These are phyloP conservation scores for Calameuta filiformis DNA, from an alignment of 2,888 invertebrate species.

Conservation along the genomic window DNA sequence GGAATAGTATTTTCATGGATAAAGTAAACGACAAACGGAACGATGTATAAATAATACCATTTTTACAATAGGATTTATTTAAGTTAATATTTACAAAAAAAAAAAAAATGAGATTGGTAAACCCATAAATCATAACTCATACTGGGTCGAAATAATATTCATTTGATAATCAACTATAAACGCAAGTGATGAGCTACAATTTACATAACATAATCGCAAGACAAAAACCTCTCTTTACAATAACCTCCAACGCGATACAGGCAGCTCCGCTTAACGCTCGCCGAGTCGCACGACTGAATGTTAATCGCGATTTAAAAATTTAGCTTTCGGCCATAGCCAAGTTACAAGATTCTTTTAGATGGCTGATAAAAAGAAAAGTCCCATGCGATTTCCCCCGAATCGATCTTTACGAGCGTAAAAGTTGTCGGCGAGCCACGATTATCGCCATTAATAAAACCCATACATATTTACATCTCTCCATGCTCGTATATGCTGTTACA, in stretches of 20 bases:
- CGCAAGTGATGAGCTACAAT: conserved; percentile 7
- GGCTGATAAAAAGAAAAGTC: background rate
- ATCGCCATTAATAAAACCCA: background rate
- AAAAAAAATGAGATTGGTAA: conserved; percentile 48
- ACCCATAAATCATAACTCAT: conserved; percentile 38
- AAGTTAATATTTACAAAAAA: conserved; percentile 62
- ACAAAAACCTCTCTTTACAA: background rate
- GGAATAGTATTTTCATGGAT: background rate
- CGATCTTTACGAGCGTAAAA: background rate
- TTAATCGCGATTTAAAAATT: background rate
- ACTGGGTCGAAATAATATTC: conserved; percentile 40
- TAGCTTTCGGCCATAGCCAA: background rate
- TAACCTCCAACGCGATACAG: background rate
- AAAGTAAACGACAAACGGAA: conserved; percentile 14
- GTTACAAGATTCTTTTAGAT: background rate
- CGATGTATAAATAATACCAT: conserved; percentile 52
- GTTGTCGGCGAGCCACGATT: background rate
- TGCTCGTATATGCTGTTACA: background rate
- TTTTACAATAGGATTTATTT: conserved; percentile 59
- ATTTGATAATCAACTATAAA: background rate
- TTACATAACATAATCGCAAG: background rate
- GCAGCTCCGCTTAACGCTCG: background rate
- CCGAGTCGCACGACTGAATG: background rate
- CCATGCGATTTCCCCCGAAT: background rate
- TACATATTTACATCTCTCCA: background rate